Percentiles rank a stretch among this genome's conserved stretches.
Evolutionary conservation across 2,797 vertebrate species (phyloP).

Genomic region (Carduelis carduelis): DNA sequence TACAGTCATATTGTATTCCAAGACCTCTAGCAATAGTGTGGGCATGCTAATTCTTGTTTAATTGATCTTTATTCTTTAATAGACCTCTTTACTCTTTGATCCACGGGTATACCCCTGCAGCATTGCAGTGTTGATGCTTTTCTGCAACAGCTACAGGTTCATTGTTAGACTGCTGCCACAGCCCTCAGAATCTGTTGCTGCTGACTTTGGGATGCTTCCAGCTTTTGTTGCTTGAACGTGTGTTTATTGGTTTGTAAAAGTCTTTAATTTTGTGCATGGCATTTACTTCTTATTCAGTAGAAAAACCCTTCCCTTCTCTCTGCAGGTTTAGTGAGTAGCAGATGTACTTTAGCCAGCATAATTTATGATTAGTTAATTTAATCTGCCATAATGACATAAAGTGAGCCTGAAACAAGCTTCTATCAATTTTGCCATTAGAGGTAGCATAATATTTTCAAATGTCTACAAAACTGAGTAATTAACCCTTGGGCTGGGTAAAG

Average conservation of each 20-base stretch:
- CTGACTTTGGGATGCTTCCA: background rate
- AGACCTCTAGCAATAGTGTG: background rate
- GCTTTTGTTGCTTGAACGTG: background rate
- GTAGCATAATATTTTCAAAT: slow-evolving; percentile 72
- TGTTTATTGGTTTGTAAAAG: background rate
- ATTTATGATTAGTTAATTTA: slow-evolving; percentile 74
- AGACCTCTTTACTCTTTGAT: background rate
- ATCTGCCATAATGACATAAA: slow-evolving; percentile 68
- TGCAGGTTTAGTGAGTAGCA: slow-evolving; percentile 60
- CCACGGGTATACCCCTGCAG: background rate
- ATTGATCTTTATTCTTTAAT: background rate
- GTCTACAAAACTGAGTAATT: slow-evolving; percentile 66
- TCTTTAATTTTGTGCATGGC: background rate
- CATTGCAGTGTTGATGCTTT: background rate
- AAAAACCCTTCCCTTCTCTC: background rate
- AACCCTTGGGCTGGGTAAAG: slow-evolving; percentile 50
- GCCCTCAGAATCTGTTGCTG: background rate
- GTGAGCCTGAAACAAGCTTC: slow-evolving; percentile 65
- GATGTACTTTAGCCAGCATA: slow-evolving; percentile 62
- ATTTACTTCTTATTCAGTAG: slow-evolving; percentile 33
- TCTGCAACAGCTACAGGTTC: background rate
- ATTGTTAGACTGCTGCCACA: background rate
- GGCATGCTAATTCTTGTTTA: background rate
- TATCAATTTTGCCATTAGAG: slow-evolving; percentile 66
- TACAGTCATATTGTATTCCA: background rate